phyloP scores from a whole-genome alignment of 2,113 vertebrate species.

The Paracanthobrama guichenoti region DNA sequence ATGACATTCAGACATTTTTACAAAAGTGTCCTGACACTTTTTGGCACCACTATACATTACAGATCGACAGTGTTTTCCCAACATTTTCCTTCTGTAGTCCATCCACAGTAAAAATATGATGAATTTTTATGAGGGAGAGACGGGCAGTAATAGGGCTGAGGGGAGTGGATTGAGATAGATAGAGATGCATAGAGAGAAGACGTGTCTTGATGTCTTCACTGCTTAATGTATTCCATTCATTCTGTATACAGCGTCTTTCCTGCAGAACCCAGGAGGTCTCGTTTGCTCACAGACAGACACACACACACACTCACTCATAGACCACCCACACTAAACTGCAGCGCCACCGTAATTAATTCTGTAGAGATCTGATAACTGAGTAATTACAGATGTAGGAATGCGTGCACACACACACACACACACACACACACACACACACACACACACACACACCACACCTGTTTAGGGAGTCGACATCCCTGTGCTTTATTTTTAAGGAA shows the following conservation, averaged over 20 bases:
- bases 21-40: no score
- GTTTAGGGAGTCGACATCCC: not conserved
- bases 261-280: conserved; percentile 25
- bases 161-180: conserved; percentile 13
- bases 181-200: not conserved
- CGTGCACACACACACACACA: not conserved
- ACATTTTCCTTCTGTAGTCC: not conserved
- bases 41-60: not conserved
- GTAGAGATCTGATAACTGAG: conserved; percentile 33
- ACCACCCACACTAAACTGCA: conserved; percentile 24
- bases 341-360: conserved; percentile 38
- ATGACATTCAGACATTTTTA: no score
- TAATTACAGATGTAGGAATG: conserved; percentile 38
- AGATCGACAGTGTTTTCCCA: not conserved
- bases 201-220: conserved; percentile 18
- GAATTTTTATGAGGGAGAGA: not conserved
- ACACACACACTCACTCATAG: conserved; percentile 7
- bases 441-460: not conserved
- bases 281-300: not conserved
- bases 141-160: not conserved
- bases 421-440: not conserved
- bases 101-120: conserved; percentile 1
- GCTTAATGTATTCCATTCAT: conserved; percentile 44
- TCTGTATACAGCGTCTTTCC: conserved; percentile 22
- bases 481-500: not conserved